Evolutionary conservation across 2,888 invertebrate species (phyloP), one percentile per base, ranked within the genome.

Genomic region (Amiota minor): DNA sequence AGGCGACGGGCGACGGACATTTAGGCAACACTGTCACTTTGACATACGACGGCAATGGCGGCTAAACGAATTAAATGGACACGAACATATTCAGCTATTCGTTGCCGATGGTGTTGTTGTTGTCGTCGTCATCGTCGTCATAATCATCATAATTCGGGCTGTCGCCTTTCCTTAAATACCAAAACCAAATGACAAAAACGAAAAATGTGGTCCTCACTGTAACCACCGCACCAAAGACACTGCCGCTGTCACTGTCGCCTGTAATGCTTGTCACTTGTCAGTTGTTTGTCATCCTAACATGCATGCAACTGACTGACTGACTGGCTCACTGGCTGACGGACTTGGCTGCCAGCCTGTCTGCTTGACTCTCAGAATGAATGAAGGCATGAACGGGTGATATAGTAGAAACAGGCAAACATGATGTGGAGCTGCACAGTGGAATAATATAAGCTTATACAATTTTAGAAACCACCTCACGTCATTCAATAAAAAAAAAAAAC

Each of bases 241-340:
- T 73, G 71, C 46, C 47, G 73, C 59, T 67, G 18, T 64, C 74
- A 72, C 56, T 72, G 68, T 78, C 78, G 85, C 79, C 86, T 20
- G 18, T 59, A 85, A 86, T 81, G 85, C 86, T 82, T 86, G 87
- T 87, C 87, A 87, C 85, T 87, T 87, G 87, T 88, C 88, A 87
- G 88, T 86, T 87, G 87, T 87, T 88, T 87, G 88, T 88, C 87
- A 86, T 85, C 18, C 81, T 86, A 86, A 85, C 87, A 86, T 85
- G 82, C 79, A 86, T 86, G 86, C 83, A 86, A 87, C 86, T 86
- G 88, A 88, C 35, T 10, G 61, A 16, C 16, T 49, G 65, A 67
- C 20, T 49, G 65, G 23, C 61, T 14, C 14, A 64, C 46, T 14
- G 45, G 11, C 9, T 59, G 59, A 16, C 18, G 59, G 23, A 59